These are phyloP conservation scores for Urocynchramus pylzowi DNA, from an alignment of 2,113 vertebrate species.

Conservation along the genomic window DNA sequence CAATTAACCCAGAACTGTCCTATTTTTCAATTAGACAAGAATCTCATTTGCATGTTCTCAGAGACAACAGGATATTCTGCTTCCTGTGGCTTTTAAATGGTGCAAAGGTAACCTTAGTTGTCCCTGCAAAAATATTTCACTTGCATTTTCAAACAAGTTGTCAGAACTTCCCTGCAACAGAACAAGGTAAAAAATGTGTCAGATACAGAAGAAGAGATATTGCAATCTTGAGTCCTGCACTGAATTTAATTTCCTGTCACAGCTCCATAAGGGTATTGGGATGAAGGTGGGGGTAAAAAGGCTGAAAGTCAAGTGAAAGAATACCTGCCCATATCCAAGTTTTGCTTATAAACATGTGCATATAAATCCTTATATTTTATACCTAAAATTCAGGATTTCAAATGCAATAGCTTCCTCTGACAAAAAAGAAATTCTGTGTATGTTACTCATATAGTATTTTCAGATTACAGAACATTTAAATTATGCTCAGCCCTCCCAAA, in stretches of 20 bases:
- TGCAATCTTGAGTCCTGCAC: neutral
- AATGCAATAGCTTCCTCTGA: neutral
- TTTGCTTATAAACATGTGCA: neutral
- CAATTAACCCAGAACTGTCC: slow-evolving; percentile 35
- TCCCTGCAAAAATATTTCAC: slow-evolving; percentile 10
- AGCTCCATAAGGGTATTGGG: neutral
- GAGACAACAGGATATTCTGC: slow-evolving; percentile 39
- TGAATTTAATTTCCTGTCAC: slow-evolving; percentile 57
- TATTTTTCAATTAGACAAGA: slow-evolving; percentile 56
- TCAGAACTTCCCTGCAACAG: neutral
- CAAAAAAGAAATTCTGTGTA: neutral
- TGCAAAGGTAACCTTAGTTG: slow-evolving; percentile 16
- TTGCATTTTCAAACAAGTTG: neutral
- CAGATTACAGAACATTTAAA: neutral
- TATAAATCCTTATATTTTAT: neutral
- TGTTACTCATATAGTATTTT: neutral
- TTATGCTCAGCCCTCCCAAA: neutral
- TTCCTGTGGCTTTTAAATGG: slow-evolving; percentile 37
- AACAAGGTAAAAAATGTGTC: neutral
- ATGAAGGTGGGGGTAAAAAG: neutral
- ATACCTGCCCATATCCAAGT: neutral
- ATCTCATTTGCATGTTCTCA: slow-evolving; percentile 11
- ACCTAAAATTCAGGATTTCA: neutral
- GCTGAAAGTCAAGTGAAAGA: neutral
- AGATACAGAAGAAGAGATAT: neutral